Conservation (phyloP, 2,888 invertebrate species). For the Carcina quercana region DNA sequence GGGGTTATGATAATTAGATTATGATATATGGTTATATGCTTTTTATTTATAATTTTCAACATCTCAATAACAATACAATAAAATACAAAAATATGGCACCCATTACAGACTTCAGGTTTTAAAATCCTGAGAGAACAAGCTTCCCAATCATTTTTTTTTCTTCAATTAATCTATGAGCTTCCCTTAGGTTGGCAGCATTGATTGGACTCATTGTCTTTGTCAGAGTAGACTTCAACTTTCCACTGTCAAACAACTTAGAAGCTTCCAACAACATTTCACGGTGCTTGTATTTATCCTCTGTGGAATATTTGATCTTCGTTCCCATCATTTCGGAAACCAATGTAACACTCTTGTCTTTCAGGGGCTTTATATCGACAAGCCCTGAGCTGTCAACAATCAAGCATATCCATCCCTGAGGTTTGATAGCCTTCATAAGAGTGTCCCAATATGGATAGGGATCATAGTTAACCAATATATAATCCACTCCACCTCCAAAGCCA, state of each 20-base stretch:
- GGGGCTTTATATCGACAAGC: constrained; percentile 37
- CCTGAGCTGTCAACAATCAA: constrained; percentile 53
- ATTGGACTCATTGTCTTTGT: constrained; percentile 49
- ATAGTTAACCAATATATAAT: constrained; percentile 53
- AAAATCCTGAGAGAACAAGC: constrained; percentile 47
- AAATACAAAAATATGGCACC: no score
- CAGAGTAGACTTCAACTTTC: constrained; percentile 43
- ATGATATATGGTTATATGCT: constrained; percentile 2
- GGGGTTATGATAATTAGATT: no score
- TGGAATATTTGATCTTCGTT: constrained; percentile 53
- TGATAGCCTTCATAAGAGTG: constrained; percentile 45
- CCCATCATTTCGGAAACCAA: constrained; percentile 51
- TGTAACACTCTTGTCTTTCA: constrained; percentile 58
- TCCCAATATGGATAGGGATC: constrained; percentile 63
- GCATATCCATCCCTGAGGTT: constrained; percentile 58
- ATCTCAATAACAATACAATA: constrained; percentile 12
- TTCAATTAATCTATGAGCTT: constrained; percentile 53
- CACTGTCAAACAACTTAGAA: constrained; percentile 45
- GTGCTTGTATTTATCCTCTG: constrained; percentile 46
- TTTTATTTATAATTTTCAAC: constrained; percentile 5
- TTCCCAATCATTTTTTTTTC: constrained; percentile 48
- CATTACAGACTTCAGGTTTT: no score
- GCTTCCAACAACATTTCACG: constrained; percentile 42
- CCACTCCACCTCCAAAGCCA: constrained; percentile 46
- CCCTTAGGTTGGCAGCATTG: constrained; percentile 50